Percentiles rank a stretch among this genome's conserved stretches.
Conservation (phyloP, 2,888 invertebrate genomes). For the Venusia cambrica region DNA sequence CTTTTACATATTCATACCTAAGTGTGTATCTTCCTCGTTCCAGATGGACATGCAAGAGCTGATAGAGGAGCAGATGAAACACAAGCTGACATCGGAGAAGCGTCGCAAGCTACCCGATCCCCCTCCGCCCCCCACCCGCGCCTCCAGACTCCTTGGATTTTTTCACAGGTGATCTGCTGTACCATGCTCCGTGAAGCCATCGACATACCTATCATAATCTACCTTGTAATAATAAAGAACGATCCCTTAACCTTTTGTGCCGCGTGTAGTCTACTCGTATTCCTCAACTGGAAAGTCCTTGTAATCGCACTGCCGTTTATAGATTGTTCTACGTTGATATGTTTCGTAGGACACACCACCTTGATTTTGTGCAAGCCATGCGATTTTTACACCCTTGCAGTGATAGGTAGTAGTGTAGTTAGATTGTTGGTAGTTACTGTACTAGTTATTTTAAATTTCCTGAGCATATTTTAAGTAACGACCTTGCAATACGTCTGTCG, state of each 20-base stretch:
- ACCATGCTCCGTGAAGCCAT: slow-evolving; percentile 47
- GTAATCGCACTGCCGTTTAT: slow-evolving; percentile 50
- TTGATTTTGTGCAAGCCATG: slow-evolving; percentile 62
- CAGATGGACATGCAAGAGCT: slow-evolving; percentile 97
- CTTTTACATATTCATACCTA: too few relatives aligned
- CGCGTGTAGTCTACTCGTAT: slow-evolving; percentile 45
- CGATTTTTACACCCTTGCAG: slow-evolving; percentile 65
- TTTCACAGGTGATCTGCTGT: slow-evolving; percentile 77
- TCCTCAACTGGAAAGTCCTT: slow-evolving; percentile 32
- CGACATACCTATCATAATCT: slow-evolving; percentile 49
- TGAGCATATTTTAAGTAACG: slow-evolving; percentile 34
- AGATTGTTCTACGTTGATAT: slow-evolving; percentile 40
- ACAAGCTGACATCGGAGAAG: slow-evolving; percentile 87
- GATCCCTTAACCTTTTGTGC: slow-evolving; percentile 47
- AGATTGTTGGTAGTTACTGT: slow-evolving; percentile 59
- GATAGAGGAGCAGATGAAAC: slow-evolving; percentile 94
- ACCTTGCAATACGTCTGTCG: slow-evolving; percentile 7
- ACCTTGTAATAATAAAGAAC: slow-evolving; percentile 51
- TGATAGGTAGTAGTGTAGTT: slow-evolving; percentile 64
- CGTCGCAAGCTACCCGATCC: slow-evolving; percentile 67
- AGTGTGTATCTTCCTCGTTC: too few relatives aligned
- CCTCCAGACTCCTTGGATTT: slow-evolving; percentile 70
- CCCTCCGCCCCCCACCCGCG: slow-evolving; percentile 58
- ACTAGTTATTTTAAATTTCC: slow-evolving; percentile 54
- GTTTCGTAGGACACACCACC: slow-evolving; percentile 48